phyloP scores from a whole-genome alignment of 1,140 invertebrate genomes.

The Drosophila orosa region DNA sequence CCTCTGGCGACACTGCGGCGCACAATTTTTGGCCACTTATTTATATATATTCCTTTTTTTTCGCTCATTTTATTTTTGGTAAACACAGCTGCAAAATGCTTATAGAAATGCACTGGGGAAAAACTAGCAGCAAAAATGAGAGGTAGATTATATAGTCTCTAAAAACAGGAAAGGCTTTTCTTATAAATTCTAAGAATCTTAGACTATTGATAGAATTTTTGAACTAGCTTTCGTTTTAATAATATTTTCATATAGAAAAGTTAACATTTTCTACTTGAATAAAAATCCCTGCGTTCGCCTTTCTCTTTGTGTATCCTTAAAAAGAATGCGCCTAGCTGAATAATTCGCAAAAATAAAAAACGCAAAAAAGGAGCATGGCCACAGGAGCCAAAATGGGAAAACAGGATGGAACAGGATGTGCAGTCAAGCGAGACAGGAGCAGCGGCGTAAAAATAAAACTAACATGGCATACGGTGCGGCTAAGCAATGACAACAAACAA shows the following conservation, averaged over 20 bases:
- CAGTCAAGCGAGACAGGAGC: slow-evolving; percentile 64
- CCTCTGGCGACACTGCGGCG: slow-evolving; percentile 60
- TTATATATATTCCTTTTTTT: slow-evolving; percentile 40
- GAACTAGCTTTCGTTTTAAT: too few species aligned
- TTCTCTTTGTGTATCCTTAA: slow-evolving; percentile 24
- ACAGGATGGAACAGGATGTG: slow-evolving; percentile 60
- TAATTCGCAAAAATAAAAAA: slow-evolving; percentile 39
- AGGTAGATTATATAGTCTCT: too few species aligned
- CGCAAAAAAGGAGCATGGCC: slow-evolving; percentile 36
- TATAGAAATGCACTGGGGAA: slow-evolving; percentile 3
- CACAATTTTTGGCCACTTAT: slow-evolving; percentile 66
- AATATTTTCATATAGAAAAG: too few species aligned
- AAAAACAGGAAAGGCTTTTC: neutral
- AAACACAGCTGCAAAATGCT: slow-evolving; percentile 26
- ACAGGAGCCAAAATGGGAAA: slow-evolving; percentile 39
- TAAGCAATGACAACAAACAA: slow-evolving; percentile 46
- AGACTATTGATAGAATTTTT: too few species aligned
- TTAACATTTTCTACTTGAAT: too few species aligned
- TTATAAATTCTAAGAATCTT: too few species aligned
- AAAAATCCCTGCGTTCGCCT: neutral
- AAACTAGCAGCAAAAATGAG: neutral
- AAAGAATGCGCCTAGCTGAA: slow-evolving; percentile 70
- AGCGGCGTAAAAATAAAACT: slow-evolving; percentile 56
- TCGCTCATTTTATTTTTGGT: slow-evolving; percentile 24
- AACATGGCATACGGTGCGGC: slow-evolving; percentile 30